phyloP scores from a whole-genome alignment of 92 coral and sea anemone genomes.

The Plumapathes pennacea region DNA sequence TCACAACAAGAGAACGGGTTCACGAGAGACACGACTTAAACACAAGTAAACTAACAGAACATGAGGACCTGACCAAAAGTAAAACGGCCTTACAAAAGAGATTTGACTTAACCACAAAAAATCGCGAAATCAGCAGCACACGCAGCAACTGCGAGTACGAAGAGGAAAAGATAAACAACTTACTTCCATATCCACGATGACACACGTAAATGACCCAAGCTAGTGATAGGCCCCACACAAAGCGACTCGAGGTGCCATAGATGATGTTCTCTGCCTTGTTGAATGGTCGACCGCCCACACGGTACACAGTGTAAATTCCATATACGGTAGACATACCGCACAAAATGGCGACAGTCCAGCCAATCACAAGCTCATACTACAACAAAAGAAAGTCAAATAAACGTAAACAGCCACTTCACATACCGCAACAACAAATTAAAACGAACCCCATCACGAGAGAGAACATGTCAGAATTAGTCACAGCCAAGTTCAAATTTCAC shows the following conservation, averaged over 20 bases:
- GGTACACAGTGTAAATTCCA: slow-evolving; percentile 56
- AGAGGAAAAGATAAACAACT: not conserved
- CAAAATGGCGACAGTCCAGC: slow-evolving; percentile 60
- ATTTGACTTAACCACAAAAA: not conserved
- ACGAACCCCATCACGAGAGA: too few species aligned
- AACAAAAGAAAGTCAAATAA: not conserved
- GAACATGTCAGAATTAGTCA: too few species aligned
- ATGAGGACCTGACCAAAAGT: too few species aligned
- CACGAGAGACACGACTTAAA: too few species aligned
- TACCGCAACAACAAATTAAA: too few species aligned
- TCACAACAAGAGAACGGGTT: too few species aligned
- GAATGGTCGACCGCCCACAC: slow-evolving; percentile 53
- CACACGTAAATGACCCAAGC: slow-evolving; percentile 94
- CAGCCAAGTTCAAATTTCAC: too few species aligned
- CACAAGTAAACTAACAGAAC: too few species aligned
- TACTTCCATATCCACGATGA: slow-evolving; percentile 86
- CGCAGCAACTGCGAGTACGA: not conserved
- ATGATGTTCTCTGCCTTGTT: slow-evolving; percentile 61
- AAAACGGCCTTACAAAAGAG: not conserved
- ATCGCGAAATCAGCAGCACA: not conserved
- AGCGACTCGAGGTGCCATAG: slow-evolving; percentile 69
- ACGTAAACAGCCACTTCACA: too few species aligned
- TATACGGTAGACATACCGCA: slow-evolving; percentile 60
- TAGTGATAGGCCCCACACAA: slow-evolving; percentile 79
- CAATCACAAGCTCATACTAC: slow-evolving; percentile 31